Base-by-base conservation (phyloP, 2,888 invertebrate genomes). In the Chrysotoxum bicinctum region DNA sequence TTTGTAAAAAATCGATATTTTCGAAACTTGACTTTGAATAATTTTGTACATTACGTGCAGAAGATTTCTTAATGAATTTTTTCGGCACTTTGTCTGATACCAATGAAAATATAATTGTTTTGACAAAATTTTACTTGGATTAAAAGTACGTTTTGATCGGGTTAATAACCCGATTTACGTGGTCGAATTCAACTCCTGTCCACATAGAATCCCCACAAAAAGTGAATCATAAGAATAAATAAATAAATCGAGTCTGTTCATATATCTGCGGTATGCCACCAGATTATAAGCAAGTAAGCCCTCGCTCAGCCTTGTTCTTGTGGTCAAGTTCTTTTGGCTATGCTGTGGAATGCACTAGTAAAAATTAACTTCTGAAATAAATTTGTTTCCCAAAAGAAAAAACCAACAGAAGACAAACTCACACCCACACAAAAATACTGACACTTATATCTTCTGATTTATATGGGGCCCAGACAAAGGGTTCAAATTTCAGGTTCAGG, bases 341-440 rank as follows among this genome's bases (percentile, higher is more conserved):
- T n/a, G n/a, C 16, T 45, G 21, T 19, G 52, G 40, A 72, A 64
- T 35, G 14, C 64, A 26, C 37, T 64, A 60, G 10, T n/a, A 7
- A 68, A 60, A 79, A 73, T 73, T 58, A 68, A 79, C 73, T 73
- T 56, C 52, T 52, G 30, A 69, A 69, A 45, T 64, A 48, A 73
- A 40, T 60, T 30, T 48, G 10, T 35, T 50, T 60, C 60, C 19
- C 1, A 10, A 56, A 56, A 12, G 3, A 12, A 35, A 32, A 54
- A 54, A 54, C 12, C 35, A 35, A 58, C 16, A 56, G 19, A 56
- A 35, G 8, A 58, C 37, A 30, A 10, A 30, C 6, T 54, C 30
- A 30, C 16, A 19, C 3, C 14, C 14, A 23, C 14, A 14, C 23
- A 10, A n/a, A 50, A 52, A 23, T 1, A 52, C 26, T 12, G 16